Percentiles rank a stretch among this genome's conserved stretches.
Conservation (phyloP, 1,140 invertebrate species). For the Sycophaga agraensis region DNA sequence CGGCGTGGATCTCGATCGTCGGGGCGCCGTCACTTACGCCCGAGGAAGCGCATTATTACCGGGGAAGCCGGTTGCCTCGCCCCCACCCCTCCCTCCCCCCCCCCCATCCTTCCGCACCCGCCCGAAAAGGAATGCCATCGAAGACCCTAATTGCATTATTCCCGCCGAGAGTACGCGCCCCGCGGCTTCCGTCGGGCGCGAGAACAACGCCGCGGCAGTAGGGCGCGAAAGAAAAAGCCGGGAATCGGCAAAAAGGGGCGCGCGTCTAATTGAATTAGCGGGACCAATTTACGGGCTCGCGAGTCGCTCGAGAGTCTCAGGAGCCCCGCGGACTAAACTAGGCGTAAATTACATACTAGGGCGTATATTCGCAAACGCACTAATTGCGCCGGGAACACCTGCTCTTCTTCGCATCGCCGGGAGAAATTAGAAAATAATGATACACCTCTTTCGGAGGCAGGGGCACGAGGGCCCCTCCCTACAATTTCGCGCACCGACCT, state of each 20-base stretch:
- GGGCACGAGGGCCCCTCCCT: slow-evolving; percentile 19
- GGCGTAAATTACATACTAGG: slow-evolving; percentile 19
- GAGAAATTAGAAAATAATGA: slow-evolving; percentile 46
- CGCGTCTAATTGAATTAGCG: slow-evolving; percentile 22
- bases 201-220: no score
- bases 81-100: background rate
- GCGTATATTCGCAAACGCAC: slow-evolving; percentile 16
- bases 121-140: background rate
- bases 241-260: background rate
- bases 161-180: no score
- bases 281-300: slow-evolving; percentile 11
- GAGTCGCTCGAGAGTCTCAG: background rate
- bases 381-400: slow-evolving; percentile 21
- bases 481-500: slow-evolving; percentile 30
- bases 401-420: slow-evolving; percentile 13
- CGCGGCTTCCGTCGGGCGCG: no score
- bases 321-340: background rate
- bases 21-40: no score
- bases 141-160: background rate
- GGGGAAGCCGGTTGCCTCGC: no score
- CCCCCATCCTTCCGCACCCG: background rate
- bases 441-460: slow-evolving; percentile 27
- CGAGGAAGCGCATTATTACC: no score
- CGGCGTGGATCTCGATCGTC: no score
- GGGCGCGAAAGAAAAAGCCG: background rate